Conservation (phyloP, 2,113 vertebrate species). For the Burhinus oedicnemus region DNA sequence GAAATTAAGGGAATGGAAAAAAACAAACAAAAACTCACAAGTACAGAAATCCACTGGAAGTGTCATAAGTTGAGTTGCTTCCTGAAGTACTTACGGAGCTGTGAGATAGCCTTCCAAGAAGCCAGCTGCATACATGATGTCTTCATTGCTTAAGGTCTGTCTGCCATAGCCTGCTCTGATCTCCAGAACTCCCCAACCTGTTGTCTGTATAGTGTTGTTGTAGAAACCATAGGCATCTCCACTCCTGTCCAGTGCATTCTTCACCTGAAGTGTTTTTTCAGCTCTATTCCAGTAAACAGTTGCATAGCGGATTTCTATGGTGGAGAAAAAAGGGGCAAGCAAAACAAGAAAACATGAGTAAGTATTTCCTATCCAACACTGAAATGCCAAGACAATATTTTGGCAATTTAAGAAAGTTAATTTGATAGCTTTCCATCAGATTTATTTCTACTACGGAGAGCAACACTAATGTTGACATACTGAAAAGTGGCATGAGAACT, state of each 20-base stretch:
- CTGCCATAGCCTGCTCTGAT: slow-evolving; percentile 86
- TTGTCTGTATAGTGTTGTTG: slow-evolving; percentile 80
- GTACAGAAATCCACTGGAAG: background rate
- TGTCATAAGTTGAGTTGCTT: background rate
- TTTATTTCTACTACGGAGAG: background rate
- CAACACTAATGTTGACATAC: background rate
- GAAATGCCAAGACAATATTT: background rate
- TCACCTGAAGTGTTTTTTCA: slow-evolving; percentile 77
- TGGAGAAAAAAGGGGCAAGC: background rate
- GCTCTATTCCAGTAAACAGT: slow-evolving; percentile 83
- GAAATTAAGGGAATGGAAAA: background rate
- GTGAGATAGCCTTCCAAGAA: slow-evolving; percentile 92
- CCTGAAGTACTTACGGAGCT: slow-evolving; percentile 81
- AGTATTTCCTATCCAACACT: background rate
- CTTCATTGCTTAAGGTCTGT: slow-evolving; percentile 75
- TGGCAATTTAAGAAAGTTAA: background rate
- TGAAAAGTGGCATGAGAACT: background rate
- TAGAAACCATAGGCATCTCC: slow-evolving; percentile 89
- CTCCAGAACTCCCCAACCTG: slow-evolving; percentile 90
- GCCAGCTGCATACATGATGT: slow-evolving; percentile 87
- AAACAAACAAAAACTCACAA: background rate
- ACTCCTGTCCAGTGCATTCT: slow-evolving; percentile 75
- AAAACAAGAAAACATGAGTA: background rate
- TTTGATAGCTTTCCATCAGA: background rate
- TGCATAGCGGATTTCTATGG: slow-evolving; percentile 73